phyloP scores from a whole-genome alignment of 2,888 invertebrate genomes.

The Stenoptilia bipunctidactyla region DNA sequence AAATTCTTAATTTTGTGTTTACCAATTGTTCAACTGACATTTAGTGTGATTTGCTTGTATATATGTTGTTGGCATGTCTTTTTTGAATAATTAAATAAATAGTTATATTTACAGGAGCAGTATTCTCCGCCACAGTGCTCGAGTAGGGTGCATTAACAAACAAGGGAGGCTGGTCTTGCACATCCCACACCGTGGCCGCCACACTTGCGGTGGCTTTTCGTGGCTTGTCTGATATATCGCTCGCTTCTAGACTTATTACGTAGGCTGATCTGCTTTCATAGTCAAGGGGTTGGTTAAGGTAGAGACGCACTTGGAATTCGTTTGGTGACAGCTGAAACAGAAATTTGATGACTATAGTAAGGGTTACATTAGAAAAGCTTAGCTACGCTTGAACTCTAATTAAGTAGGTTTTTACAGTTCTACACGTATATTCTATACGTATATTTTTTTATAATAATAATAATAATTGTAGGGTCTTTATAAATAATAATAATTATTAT shows the following conservation, averaged over 20 bases:
- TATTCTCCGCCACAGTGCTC: constrained; percentile 81
- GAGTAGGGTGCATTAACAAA: constrained; percentile 86
- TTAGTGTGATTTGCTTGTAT: constrained; percentile 1
- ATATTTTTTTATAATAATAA: too few relatives aligned
- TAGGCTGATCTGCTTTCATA: constrained; percentile 83
- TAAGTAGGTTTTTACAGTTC: too few relatives aligned
- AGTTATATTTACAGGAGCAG: constrained; percentile 65
- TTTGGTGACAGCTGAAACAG: constrained; percentile 72
- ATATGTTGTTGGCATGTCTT: too few relatives aligned
- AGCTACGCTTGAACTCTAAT: too few relatives aligned
- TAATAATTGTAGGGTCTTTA: too few relatives aligned
- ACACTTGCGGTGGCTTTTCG: constrained; percentile 79
- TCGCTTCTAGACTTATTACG: constrained; percentile 76
- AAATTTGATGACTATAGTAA: not conserved
- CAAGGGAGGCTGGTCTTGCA: constrained; percentile 87
- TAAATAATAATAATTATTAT: too few relatives aligned
- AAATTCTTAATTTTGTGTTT: not conserved
- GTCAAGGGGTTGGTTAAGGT: constrained; percentile 77
- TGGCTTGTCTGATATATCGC: constrained; percentile 74
- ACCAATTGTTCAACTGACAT: not conserved
- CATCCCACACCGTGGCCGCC: constrained; percentile 80
- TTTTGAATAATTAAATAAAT: too few relatives aligned
- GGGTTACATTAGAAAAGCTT: too few relatives aligned
- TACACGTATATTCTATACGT: too few relatives aligned
- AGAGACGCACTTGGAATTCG: constrained; percentile 77